Evolutionary conservation across 2,113 vertebrate species (phyloP).

Genomic region (Anhinga rufa): DNA sequence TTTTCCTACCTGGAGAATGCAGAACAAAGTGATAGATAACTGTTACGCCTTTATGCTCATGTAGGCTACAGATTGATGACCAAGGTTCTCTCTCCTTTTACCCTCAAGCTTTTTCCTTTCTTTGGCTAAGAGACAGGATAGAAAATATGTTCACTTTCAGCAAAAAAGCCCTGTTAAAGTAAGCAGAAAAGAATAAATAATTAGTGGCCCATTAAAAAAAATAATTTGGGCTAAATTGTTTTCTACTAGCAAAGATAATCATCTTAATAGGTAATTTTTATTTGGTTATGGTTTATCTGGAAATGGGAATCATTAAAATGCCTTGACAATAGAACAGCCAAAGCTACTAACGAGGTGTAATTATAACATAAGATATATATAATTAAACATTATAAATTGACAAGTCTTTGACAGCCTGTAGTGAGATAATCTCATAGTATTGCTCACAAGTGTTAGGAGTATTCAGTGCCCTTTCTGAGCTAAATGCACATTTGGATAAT

Average conservation of each 20-base stretch:
- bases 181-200: background rate
- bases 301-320: background rate
- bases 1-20: background rate
- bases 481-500: background rate
- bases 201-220: background rate
- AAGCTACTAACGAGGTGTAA: background rate
- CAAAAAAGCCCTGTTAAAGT: background rate
- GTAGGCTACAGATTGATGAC: background rate
- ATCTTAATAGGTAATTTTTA: constrained; percentile 3
- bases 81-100: background rate
- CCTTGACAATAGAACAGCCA: background rate
- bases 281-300: constrained; percentile 6
- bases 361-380: constrained; percentile 18
- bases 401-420: background rate
- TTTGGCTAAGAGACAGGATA: background rate
- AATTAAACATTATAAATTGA: background rate
- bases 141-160: background rate
- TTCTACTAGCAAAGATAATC: background rate
- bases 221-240: background rate
- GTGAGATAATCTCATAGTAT: background rate
- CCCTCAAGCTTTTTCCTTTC: background rate
- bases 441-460: background rate
- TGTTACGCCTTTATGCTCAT: background rate
- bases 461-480: background rate
- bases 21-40: background rate